A percentile compares a stretch with the other conserved stretches of the same genome.
Conservation (phyloP, 2,113 vertebrate species). For the Chionis minor region DNA sequence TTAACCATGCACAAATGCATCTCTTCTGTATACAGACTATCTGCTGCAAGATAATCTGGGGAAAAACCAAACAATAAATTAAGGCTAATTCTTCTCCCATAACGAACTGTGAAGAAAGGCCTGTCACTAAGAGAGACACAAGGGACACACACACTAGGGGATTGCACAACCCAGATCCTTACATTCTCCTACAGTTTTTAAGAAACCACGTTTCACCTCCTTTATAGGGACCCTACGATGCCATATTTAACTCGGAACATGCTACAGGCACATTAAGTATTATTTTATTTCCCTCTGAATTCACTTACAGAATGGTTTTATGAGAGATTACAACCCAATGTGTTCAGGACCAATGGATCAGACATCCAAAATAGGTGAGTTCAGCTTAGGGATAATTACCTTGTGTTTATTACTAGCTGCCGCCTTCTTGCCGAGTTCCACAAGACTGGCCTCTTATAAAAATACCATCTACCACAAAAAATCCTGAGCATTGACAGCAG, state of each 20-base stretch:
- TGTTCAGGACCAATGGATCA: neutral
- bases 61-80: neutral
- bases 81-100: neutral
- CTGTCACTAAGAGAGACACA: neutral
- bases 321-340: neutral
- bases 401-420: neutral
- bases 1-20: neutral
- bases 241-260: neutral
- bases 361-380: neutral
- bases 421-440: neutral
- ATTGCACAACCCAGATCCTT: neutral
- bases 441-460: neutral
- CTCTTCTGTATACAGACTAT: neutral
- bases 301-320: neutral
- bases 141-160: neutral
- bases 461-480: neutral
- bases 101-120: neutral
- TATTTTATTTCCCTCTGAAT: neutral
- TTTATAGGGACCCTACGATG: fast-evolving
- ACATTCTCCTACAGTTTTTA: neutral
- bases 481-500: fast-evolving
- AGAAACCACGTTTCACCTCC: neutral
- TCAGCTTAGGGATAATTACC: neutral
- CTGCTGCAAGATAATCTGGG: neutral
- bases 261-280: neutral